Evolutionary conservation across 2,888 invertebrate species (phyloP).

Genomic region (Sphaeridia pumilis): DNA sequence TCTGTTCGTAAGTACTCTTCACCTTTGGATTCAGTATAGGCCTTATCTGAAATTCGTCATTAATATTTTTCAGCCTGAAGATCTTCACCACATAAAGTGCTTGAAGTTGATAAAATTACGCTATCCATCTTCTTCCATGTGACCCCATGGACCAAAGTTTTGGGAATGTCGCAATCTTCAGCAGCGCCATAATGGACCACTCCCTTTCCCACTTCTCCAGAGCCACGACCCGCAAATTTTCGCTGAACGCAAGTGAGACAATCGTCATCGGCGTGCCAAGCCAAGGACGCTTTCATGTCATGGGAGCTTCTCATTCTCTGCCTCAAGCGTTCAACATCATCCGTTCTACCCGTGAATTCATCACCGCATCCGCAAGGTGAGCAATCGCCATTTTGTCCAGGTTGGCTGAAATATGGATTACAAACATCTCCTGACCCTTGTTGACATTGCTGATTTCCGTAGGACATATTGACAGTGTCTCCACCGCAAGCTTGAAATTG

Average conservation of each 20-base stretch:
- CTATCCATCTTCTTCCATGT: constrained; percentile 13
- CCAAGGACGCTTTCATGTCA: constrained; percentile 18
- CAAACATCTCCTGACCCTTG: no score
- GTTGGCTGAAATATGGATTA: no score
- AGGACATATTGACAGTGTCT: no score
- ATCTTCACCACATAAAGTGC: no score
- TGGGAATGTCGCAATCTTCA: constrained; percentile 31
- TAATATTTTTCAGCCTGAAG: no score
- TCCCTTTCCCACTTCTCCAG: constrained; percentile 25
- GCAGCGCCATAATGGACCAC: constrained; percentile 33
- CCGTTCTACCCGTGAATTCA: no score
- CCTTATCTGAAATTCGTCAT: constrained; percentile 36
- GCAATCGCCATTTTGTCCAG: no score
- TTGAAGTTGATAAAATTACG: neutral
- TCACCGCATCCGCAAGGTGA: no score
- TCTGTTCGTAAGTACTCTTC: constrained; percentile 42
- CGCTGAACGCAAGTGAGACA: constrained; percentile 24
- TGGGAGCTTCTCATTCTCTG: constrained; percentile 23
- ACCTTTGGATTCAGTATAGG: constrained; percentile 39
- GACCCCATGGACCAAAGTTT: constrained; percentile 27
- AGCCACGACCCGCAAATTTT: constrained; percentile 24
- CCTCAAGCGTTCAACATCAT: neutral
- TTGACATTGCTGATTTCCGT: no score
- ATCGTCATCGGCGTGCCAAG: constrained; percentile 32
- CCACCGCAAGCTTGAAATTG: no score